Evolutionary conservation across 2,113 vertebrate species (phyloP), one percentile per base, ranked within the genome.

Genomic region (Astatoreochromis straeleni): DNA sequence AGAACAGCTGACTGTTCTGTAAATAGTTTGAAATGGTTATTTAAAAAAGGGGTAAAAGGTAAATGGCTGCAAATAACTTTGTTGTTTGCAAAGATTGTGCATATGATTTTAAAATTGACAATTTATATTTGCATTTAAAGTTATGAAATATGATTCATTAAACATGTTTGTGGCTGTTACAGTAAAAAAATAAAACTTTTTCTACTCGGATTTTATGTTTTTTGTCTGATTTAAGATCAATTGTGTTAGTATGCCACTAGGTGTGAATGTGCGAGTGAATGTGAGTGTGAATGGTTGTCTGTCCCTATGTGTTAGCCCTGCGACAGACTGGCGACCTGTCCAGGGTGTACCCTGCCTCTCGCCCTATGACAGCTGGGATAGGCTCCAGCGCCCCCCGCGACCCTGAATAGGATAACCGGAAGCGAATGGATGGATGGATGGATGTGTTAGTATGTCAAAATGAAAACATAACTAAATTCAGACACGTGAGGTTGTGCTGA

Each of bases 201-300:
- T 7, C 45, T 16, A 16, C 45, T 16, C 4, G 0, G 45, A 47
- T 4, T 47, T 7, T 2, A 7, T 16, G 45, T 7, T 47, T 47
- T 55, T 26, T 26, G 21, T 13, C 21, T 7, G 54, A 55, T 55
- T 55, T 24, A 1, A 24, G 11, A 13, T 55, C 21, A 55, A 3
- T 55, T 55, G 53, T 54, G 10, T 12, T 54, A 24, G 12, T 7
- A 13, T n/a, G n/a, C n/a, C n/a, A n/a, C n/a, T n/a, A n/a, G n/a
- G n/a, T n/a, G n/a, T n/a, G n/a, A n/a, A n/a, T n/a, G n/a, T n/a
- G n/a, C n/a, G n/a, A n/a, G n/a, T n/a, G n/a, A n/a, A n/a, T n/a
- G n/a, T n/a, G n/a, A n/a, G n/a, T n/a, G n/a, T n/a, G n/a, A n/a
- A n/a, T n/a, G n/a, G n/a, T n/a, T n/a, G n/a, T n/a, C n/a, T n/a